These are phyloP conservation scores for Agrenia bidenticulata DNA, from an alignment of 2,888 invertebrate species.

Conservation along the genomic window DNA sequence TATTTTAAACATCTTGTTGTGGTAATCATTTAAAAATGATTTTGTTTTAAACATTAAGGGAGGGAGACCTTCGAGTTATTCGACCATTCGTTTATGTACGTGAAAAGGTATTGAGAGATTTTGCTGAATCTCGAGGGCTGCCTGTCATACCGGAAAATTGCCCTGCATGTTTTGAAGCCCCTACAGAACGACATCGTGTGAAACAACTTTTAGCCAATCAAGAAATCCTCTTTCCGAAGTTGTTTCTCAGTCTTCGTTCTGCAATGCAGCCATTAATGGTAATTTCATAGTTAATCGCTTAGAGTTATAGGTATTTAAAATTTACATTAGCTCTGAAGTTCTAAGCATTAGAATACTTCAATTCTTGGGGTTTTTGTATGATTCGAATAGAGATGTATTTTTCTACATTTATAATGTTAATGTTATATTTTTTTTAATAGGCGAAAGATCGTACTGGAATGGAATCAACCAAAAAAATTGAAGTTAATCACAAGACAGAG, in stretches of 20 bases:
- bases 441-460: conserved; percentile 40
- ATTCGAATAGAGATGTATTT: too few species aligned
- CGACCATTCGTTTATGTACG: conserved; percentile 85
- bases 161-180: conserved; percentile 60
- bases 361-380: too few species aligned
- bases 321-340: too few species aligned
- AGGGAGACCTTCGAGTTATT: conserved; percentile 77
- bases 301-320: too few species aligned
- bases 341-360: too few species aligned
- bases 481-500: too few species aligned
- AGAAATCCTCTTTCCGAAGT: conserved; percentile 72
- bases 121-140: conserved; percentile 71
- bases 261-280: conserved; percentile 77
- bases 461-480: conserved; percentile 27
- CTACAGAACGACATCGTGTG: conserved; percentile 64
- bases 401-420: too few species aligned
- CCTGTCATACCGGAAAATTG: conserved; percentile 70
- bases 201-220: conserved; percentile 72
- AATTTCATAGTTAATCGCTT: conserved; percentile 56
- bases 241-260: conserved; percentile 71
- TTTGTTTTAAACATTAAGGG: conserved; percentile 59
- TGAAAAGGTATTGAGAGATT: conserved; percentile 71
- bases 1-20: not conserved
- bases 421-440: conserved; percentile 52
- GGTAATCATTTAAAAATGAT: not conserved